These are phyloP conservation scores for Cryptophagus acutangulus DNA, from an alignment of 2,888 invertebrate species.

Conservation along the genomic window DNA sequence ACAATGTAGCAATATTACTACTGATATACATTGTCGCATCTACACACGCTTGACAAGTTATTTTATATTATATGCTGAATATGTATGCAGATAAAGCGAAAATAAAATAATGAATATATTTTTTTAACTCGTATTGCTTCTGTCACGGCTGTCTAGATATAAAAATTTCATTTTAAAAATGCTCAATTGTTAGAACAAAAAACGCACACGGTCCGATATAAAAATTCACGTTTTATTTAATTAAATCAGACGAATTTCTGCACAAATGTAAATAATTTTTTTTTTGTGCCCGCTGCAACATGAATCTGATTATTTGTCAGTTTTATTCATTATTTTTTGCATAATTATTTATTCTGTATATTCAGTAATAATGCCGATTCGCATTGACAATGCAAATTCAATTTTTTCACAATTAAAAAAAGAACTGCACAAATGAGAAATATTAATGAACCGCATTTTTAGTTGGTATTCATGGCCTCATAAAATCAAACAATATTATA, in stretches of 20 bases:
- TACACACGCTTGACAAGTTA: constrained; percentile 24
- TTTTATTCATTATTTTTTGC: too few species aligned
- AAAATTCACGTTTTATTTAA: constrained; percentile 11
- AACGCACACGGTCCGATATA: constrained; percentile 4
- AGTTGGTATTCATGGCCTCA: too few species aligned
- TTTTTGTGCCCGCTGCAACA: too few species aligned
- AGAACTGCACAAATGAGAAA: too few species aligned
- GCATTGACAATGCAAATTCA: too few species aligned
- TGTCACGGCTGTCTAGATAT: constrained; percentile 10
- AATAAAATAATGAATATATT: constrained; percentile 14
- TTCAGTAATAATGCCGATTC: too few species aligned
- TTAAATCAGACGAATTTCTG: constrained; percentile 6
- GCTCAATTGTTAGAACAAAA: constrained; percentile 8
- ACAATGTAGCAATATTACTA: constrained; percentile 36
- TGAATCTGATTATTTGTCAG: too few species aligned
- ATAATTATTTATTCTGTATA: too few species aligned
- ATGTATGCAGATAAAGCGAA: constrained; percentile 10
- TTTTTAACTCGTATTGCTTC: constrained; percentile 7
- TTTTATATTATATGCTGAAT: constrained; percentile 15
- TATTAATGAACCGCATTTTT: too few species aligned
- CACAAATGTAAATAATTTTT: constrained; percentile 4
- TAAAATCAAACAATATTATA: too few species aligned
- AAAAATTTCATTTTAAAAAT: constrained; percentile 14
- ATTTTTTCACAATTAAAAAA: too few species aligned
- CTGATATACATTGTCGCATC: constrained; percentile 21